These are phyloP conservation scores for Taenioides sp. DNA, from an alignment of 2,797 vertebrate genomes.

Conservation along the genomic window DNA sequence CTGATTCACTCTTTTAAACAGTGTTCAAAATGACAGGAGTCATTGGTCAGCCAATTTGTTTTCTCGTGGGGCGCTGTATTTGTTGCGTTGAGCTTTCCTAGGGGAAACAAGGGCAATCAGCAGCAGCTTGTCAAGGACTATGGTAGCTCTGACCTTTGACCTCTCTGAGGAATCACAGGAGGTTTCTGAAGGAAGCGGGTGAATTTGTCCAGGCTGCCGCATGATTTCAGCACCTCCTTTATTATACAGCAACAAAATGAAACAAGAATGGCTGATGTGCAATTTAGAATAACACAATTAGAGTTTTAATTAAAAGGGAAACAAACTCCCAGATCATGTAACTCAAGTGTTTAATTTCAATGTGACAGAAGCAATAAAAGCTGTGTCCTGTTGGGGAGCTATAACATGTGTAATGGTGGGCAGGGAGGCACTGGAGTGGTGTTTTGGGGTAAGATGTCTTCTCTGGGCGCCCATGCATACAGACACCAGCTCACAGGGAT, in stretches of 20 bases:
- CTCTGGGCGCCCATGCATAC: slow-evolving; percentile 55
- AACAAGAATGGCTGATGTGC: slow-evolving; percentile 12
- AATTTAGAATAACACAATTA: slow-evolving; percentile 36
- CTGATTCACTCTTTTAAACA: slow-evolving; percentile 56
- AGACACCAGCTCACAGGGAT: slow-evolving; percentile 51
- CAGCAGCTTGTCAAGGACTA: slow-evolving; percentile 53
- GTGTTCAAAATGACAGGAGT: slow-evolving; percentile 65
- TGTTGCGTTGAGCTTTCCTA: slow-evolving; percentile 53
- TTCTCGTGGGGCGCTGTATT: slow-evolving; percentile 59
- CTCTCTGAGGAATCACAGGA: slow-evolving; percentile 32
- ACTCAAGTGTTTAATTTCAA: slow-evolving; percentile 42
- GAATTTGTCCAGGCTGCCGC: slow-evolving; percentile 10
- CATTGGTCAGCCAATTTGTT: slow-evolving; percentile 60
- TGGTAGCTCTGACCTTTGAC: slow-evolving; percentile 55
- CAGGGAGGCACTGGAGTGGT: slow-evolving; percentile 47
- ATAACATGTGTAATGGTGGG: slow-evolving; percentile 34
- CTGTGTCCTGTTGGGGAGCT: slow-evolving; percentile 41
- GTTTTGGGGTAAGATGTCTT: slow-evolving; percentile 58
- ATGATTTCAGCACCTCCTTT: slow-evolving; percentile 14
- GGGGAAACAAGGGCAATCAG: slow-evolving; percentile 63
- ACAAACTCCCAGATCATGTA: slow-evolving; percentile 34
- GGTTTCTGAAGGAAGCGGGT: slow-evolving; percentile 28
- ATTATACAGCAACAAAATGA: slow-evolving; percentile 5
- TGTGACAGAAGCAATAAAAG: slow-evolving; percentile 29
- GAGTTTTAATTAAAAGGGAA: slow-evolving; percentile 28